Percentiles rank a stretch among this genome's conserved stretches.
Evolutionary conservation across 2,113 vertebrate genomes (phyloP).

Genomic region (Lophius piscatorius): DNA sequence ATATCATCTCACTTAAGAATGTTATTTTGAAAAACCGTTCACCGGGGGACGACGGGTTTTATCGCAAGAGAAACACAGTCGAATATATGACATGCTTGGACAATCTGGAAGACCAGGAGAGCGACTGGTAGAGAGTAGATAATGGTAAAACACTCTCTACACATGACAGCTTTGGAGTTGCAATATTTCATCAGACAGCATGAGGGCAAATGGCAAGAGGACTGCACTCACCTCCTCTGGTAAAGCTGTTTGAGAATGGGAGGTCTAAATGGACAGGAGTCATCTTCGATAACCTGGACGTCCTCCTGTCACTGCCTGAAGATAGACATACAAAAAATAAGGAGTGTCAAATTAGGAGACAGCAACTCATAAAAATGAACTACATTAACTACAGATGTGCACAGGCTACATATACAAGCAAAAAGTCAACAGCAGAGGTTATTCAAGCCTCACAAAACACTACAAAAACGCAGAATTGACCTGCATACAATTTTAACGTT

Average conservation of each 20-base stretch:
- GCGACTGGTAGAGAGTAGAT: too few relatives aligned
- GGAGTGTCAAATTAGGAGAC: too few relatives aligned
- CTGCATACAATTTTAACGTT: conserved; percentile 41
- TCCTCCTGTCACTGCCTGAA: conserved; percentile 92
- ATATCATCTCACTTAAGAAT: too few relatives aligned
- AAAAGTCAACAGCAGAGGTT: conserved; percentile 54
- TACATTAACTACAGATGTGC: conserved; percentile 36
- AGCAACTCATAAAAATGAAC: too few relatives aligned
- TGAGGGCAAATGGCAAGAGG: conserved; percentile 7
- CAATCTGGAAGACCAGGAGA: too few relatives aligned
- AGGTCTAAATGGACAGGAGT: conserved; percentile 93
- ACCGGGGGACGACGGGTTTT: too few relatives aligned
- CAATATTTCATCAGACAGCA: background rate
- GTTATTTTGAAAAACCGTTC: too few relatives aligned
- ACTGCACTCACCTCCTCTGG: conserved; percentile 91
- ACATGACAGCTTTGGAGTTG: conserved; percentile 3
- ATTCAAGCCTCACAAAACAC: conserved; percentile 57
- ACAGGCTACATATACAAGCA: background rate
- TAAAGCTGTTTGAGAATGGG: conserved; percentile 95
- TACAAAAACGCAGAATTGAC: conserved; percentile 59
- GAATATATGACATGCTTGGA: too few relatives aligned
- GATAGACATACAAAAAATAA: conserved; percentile 59
- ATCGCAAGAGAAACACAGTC: too few relatives aligned
- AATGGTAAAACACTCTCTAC: too few relatives aligned
- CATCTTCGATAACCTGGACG: conserved; percentile 94